Base-by-base conservation (phyloP, 2,797 vertebrate species). In the Enteromius paludinosus region DNA sequence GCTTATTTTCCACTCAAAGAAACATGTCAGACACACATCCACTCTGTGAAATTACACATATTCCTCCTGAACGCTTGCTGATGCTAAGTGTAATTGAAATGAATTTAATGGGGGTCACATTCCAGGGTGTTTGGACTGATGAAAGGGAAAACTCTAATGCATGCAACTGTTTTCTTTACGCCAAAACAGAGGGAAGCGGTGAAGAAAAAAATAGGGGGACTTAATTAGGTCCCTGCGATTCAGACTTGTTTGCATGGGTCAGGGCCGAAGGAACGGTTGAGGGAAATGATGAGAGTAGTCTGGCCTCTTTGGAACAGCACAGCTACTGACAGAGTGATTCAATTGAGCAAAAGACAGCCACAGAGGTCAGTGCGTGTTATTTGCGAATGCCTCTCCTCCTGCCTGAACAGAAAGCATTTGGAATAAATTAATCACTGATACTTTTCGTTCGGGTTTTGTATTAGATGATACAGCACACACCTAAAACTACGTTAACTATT, bases 121-220 rank as follows among this genome's bases (percentile, higher is more conserved):
- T 90, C 89, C 88, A 75, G 78, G 25, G 81, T 77, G 77, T 69
- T 75, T 66, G 83, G 81, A 79, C 62, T 71, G 90, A 91, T 91
- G 89, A 90, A 91, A 90, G 87, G 85, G 35, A 88, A 87, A 86
- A 86, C 81, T 69, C 72, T 79, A 84, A 84, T 89, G 85, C 76
- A 52, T 78, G 83, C 81, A 84, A 86, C 82, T 89, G 82, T 89
- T 89, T 91, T 84, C 86, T 87, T 89, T 85, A 85, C 76, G 64
- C 77, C 65, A 61, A 83, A 82, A 84, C 73, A 65, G 64, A 70
- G 81, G 38, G 79, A 79, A 69, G 78, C 33, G 20, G 25, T 56
- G 68, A 66, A 69, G 72, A 38, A 69, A 66, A 59, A 52, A 79
- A 56, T 70, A 43, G 69, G 20, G 77, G 43, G 38, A 66, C 64